Base-by-base conservation (phyloP, 2,888 invertebrate species). In the Pyrocoelia pectoralis region DNA sequence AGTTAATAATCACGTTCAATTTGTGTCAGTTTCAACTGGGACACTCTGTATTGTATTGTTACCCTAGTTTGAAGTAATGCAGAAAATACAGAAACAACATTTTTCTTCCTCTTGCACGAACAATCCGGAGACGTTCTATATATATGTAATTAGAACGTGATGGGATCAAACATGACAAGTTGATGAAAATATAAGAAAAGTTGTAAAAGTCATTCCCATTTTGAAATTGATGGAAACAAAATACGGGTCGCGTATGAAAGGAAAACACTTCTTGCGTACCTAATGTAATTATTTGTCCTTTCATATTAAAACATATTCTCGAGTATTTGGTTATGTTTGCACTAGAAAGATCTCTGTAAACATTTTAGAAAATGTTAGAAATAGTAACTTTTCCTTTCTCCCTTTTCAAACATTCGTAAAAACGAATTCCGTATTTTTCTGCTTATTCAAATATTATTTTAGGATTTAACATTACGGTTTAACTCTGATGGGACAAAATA, bases 361-460 rank as follows among this genome's bases (percentile, higher is more conserved):
- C 46, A 18, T 46, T 46, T 46, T 46, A 18, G 10, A 46, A 46
- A 17, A 15, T 17, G 46, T 15, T n/a, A 46, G 10, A 46, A n/a
- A 46, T 17, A 46, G 46, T 17, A 18, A 41, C 41, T 41, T 41
- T 41, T 41, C 14, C 4, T 13, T 46, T 46, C 8, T 15, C 8
- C 13, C 15, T n/a, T 46, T 17, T n/a, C 18, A 46, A 46, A 46
- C n/a, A 46, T 10, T 15, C 15, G 4, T 15, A 18, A 46, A 46
- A 18, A 3, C 6, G n/a, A 46, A 15, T 46, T 46, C 17, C 17
- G 3, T 46, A 18, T 46, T 46, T 46, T 46, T 18, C 4, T 18
- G 10, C 46, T 46, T 46, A n/a, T 46, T 17, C 46, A 46, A 46
- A 46, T 46, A 17, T 46, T 46, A 46, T 46, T 46, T 46, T 46